Conservation (phyloP, 2,113 vertebrate genomes). For the Prochilodus magdalenae region DNA sequence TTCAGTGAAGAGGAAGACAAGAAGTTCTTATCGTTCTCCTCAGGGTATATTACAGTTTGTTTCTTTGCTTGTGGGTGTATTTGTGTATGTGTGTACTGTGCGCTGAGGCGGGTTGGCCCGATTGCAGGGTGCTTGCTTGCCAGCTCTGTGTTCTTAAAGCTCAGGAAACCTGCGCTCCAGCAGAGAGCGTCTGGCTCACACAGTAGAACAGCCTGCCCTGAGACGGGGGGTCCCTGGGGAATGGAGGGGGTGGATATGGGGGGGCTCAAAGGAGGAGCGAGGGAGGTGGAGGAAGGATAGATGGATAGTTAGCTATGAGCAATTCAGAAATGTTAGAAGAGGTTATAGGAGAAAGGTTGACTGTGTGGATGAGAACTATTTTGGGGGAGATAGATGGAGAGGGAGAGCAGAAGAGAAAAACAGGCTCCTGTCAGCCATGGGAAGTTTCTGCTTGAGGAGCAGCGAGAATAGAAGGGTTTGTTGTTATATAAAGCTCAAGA, state of each 20-base stretch:
- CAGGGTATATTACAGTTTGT: conserved; percentile 46
- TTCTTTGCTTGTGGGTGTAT: conserved; percentile 66
- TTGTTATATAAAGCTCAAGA: conserved; percentile 8
- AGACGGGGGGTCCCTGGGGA: conserved; percentile 54
- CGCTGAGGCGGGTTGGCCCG: conserved; percentile 56
- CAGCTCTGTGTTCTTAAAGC: conserved; percentile 70
- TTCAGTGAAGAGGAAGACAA: conserved; percentile 1
- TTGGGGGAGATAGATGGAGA: background rate
- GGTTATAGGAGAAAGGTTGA: background rate
- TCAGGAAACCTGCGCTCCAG: conserved; percentile 73
- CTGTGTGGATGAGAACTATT: background rate
- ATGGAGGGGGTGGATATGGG: conserved; percentile 35
- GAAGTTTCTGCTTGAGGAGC: background rate
- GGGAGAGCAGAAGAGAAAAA: conserved; percentile 15
- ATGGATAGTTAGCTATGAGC: background rate
- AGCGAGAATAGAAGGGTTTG: background rate
- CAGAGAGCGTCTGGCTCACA: conserved; percentile 74
- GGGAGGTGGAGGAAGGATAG: conserved; percentile 13
- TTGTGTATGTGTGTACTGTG: conserved; percentile 60
- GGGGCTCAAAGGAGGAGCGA: background rate
- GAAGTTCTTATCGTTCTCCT: conserved; percentile 1
- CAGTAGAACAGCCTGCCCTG: conserved; percentile 71
- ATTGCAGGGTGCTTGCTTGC: conserved; percentile 70
- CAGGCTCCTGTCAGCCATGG: background rate
- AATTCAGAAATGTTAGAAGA: background rate